phyloP scores from a whole-genome alignment of 2,797 vertebrate genomes.

The Rallus crepitans region DNA sequence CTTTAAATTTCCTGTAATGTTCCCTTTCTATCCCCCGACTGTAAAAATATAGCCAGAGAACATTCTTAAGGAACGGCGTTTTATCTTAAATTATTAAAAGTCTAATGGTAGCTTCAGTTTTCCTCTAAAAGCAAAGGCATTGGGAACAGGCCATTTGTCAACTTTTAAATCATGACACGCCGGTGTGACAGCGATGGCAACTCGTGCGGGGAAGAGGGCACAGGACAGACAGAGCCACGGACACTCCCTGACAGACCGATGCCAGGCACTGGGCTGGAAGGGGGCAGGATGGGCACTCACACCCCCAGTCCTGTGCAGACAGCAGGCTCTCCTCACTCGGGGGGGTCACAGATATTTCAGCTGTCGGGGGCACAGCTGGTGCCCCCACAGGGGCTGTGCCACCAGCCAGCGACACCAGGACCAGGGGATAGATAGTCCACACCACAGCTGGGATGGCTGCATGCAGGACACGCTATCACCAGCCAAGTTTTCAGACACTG shows the following conservation, averaged over 20 bases:
- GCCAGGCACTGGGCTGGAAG: accelerated
- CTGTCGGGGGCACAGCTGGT: not conserved
- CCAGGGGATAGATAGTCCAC: accelerated
- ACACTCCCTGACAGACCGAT: not conserved
- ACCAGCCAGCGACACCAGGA: not conserved
- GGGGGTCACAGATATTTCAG: not conserved
- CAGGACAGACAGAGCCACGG: not conserved
- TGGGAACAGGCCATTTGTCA: not conserved
- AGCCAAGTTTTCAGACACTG: not conserved
- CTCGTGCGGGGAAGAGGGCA: not conserved
- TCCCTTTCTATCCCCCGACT: slow-evolving; percentile 42
- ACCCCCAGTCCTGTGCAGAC: not conserved
- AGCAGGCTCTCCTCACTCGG: not conserved
- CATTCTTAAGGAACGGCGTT: slow-evolving; percentile 9
- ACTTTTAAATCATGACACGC: not conserved
- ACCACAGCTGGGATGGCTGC: accelerated
- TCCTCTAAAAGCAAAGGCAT: slow-evolving; percentile 16
- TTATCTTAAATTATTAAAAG: slow-evolving; percentile 66
- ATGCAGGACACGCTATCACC: accelerated
- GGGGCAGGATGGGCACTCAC: not conserved
- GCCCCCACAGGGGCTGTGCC: not conserved
- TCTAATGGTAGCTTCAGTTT: slow-evolving; percentile 28
- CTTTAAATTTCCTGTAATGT: slow-evolving; percentile 71
- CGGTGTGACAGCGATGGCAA: not conserved
- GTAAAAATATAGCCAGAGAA: slow-evolving; percentile 60